These are phyloP conservation scores for Nasonia vitripennis DNA, from an alignment of 1,140 invertebrate species.

Conservation along the genomic window DNA sequence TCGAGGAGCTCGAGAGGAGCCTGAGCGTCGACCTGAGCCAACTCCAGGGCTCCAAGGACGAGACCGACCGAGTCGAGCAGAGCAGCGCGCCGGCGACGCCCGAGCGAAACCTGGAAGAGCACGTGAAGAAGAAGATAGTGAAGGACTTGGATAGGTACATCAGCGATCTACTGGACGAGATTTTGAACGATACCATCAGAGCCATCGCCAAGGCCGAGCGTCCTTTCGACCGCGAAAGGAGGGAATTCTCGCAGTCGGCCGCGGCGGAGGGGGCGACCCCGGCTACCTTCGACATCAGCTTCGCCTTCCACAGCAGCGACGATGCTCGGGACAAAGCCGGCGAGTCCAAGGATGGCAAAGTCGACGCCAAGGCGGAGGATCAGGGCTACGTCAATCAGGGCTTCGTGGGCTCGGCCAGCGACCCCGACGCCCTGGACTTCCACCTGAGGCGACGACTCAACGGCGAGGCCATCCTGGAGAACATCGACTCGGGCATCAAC, in stretches of 20 bases:
- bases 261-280: background rate
- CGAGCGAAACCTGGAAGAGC: conserved; percentile 54
- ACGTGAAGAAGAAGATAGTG: conserved; percentile 65
- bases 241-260: background rate
- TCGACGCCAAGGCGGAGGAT: conserved; percentile 32
- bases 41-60: conserved; percentile 24
- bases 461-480: conserved; percentile 56
- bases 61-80: background rate
- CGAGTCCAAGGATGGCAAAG: background rate
- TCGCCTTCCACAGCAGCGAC: conserved; percentile 55
- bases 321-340: background rate
- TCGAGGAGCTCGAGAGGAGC: conserved; percentile 65
- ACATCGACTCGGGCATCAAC: conserved; percentile 71
- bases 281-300: conserved; percentile 57
- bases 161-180: conserved; percentile 65
- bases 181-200: conserved; percentile 66
- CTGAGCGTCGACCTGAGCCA: conserved; percentile 59
- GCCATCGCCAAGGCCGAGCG: conserved; percentile 57
- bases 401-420: conserved; percentile 63
- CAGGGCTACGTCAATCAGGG: conserved; percentile 67
- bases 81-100: background rate
- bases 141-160: conserved; percentile 67
- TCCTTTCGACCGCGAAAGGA: conserved; percentile 27
- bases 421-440: conserved; percentile 68
- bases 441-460: conserved; percentile 51